Percentiles rank a stretch among this genome's conserved stretches.
Evolutionary conservation across 2,113 vertebrate genomes (phyloP).

Genomic region (Gila orcuttii): DNA sequence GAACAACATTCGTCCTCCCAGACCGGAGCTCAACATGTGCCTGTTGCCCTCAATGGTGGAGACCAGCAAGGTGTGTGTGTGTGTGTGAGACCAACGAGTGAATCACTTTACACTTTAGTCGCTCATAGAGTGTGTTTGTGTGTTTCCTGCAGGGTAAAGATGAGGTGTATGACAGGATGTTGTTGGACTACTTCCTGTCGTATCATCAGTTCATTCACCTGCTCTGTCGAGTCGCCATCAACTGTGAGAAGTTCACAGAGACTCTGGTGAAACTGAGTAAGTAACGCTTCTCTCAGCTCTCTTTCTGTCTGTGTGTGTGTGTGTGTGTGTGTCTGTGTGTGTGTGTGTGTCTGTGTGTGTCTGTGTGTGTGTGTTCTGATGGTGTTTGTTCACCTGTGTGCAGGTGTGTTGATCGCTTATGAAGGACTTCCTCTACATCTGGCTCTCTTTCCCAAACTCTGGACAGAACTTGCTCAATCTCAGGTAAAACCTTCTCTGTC

Average conservation of each 20-base stretch:
- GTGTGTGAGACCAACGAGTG: background rate
- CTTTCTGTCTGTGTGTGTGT: background rate
- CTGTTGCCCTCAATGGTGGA: slow-evolving; percentile 99
- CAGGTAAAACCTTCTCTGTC: slow-evolving; percentile 77
- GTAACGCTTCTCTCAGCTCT: slow-evolving; percentile 58
- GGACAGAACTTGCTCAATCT: slow-evolving; percentile 96
- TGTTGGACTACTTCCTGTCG: slow-evolving; percentile 98
- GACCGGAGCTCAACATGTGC: slow-evolving; percentile 99
- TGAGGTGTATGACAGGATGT: slow-evolving; percentile 96
- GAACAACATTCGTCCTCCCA: slow-evolving; percentile 96
- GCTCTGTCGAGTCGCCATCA: slow-evolving; percentile 97
- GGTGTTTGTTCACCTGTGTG: slow-evolving; percentile 29
- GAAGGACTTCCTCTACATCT: slow-evolving; percentile 97
- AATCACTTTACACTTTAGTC: background rate
- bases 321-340: background rate
- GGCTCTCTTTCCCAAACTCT: slow-evolving; percentile 94
- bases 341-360: background rate
- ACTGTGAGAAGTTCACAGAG: slow-evolving; percentile 99
- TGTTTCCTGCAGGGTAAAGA: slow-evolving; percentile 89
- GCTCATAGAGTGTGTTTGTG: background rate
- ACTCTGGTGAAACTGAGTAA: slow-evolving; percentile 97
- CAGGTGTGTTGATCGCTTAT: slow-evolving; percentile 97
- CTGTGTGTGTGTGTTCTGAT: background rate
- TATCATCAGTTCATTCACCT: slow-evolving; percentile 99
- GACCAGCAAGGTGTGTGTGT: slow-evolving; percentile 94